Base-by-base conservation (phyloP, 2,888 invertebrate genomes). In the Hyalella azteca region DNA sequence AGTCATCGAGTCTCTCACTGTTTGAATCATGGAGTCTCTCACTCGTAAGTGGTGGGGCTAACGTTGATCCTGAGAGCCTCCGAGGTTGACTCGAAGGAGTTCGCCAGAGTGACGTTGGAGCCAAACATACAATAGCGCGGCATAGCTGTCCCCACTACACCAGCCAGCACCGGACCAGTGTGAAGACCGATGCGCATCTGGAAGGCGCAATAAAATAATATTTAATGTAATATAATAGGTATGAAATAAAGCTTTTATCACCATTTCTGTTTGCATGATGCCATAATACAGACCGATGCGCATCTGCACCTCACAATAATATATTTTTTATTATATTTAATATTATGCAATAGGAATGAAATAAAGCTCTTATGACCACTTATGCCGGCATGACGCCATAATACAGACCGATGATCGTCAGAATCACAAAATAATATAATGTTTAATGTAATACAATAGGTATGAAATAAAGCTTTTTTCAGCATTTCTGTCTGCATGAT, bases 141-240 rank as follows among this genome's bases (percentile, higher is more conserved):
- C 95, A 95, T 95, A 86, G 95, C 96, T 78, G 95, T 94, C 0
- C 97, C 97, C 4, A 97, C 97, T 0, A 97, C 95, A 0, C 97
- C 97, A 1, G 97, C 96, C 60, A 97, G 88, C 0, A 97, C 97
- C 0, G 95, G 94, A 0, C 97, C 97, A 0, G 96, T 95, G 87
- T 97, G 97, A 9, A 97, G 90, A 0, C 97, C 97, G 86, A 97
- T 97, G 76, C 97, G 91, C 97, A 97, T 97, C 95, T 96, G 89
- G 77, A 19, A 19, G n/a, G 19, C 2, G 15, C 9, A 45, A 45
- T 45, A 45, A 45, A 45, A 15, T 15, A 15, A 15, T 7, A 45
- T 45, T 45, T 7, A 45, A 15, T 11, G 1, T 22, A 15, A 19
- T 7, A 49, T 49, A 22, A 7, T 0, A 22, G 49, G 9, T 49